These are phyloP conservation scores for Fopius arisanus DNA, from an alignment of 1,140 invertebrate genomes.

Conservation along the genomic window DNA sequence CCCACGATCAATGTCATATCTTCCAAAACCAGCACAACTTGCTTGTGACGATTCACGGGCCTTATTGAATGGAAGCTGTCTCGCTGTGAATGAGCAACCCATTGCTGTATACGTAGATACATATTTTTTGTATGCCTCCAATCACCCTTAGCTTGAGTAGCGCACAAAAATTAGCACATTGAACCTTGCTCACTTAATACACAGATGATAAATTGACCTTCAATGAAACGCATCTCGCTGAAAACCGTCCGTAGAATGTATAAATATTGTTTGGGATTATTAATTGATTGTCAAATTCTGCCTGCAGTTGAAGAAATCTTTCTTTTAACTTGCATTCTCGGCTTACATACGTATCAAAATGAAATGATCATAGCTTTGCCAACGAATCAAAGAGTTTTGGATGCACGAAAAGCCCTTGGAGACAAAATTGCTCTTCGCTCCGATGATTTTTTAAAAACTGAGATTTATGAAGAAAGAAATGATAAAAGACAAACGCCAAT, in stretches of 20 bases:
- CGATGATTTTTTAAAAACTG: too few relatives aligned
- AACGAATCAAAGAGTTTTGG: neutral
- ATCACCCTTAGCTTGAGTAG: neutral
- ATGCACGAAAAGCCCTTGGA: neutral
- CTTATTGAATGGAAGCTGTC: conserved; percentile 14
- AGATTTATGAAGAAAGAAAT: too few relatives aligned
- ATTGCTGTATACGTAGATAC: conserved; percentile 16
- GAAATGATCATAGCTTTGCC: neutral
- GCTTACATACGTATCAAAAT: conserved; percentile 5
- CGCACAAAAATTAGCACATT: neutral
- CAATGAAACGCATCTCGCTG: neutral
- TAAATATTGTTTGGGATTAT: neutral
- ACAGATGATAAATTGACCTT: neutral
- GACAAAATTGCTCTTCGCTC: neutral
- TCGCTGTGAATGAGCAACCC: conserved; percentile 18
- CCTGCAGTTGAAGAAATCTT: conserved; percentile 1
- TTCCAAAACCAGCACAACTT: conserved; percentile 18
- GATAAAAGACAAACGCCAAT: too few relatives aligned
- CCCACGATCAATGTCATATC: neutral
- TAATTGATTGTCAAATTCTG: conserved; percentile 1
- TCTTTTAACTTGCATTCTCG: conserved; percentile 1
- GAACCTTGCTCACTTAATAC: neutral
- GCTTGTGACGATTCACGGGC: conserved; percentile 25
- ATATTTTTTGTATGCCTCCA: neutral
- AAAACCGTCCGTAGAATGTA: neutral